Percentiles rank a stretch among this genome's conserved stretches.
Conservation (phyloP, 2,113 vertebrate species). For the Rhadina sibilatrix region DNA sequence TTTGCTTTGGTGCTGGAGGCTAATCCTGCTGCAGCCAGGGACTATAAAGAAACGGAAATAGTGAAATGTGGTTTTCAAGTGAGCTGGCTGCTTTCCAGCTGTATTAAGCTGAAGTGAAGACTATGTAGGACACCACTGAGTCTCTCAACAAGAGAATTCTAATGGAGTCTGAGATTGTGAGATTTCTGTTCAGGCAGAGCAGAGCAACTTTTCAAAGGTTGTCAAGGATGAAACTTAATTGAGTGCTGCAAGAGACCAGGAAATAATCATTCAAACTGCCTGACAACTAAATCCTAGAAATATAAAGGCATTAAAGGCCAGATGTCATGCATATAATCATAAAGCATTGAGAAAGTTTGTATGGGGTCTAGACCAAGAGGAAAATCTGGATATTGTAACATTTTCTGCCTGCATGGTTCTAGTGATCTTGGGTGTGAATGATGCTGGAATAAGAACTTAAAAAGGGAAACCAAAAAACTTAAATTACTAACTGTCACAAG, state of each 20-base stretch:
- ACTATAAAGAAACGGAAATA: background rate
- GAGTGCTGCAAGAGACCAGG: background rate
- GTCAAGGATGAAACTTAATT: slow-evolving; percentile 14
- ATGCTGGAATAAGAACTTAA: background rate
- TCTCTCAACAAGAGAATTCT: background rate
- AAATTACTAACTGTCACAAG: background rate
- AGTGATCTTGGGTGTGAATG: background rate
- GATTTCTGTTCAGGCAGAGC: slow-evolving; percentile 17
- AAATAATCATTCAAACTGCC: slow-evolving; percentile 31
- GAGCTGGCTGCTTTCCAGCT: slow-evolving; percentile 27
- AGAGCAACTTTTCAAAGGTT: slow-evolving; percentile 5
- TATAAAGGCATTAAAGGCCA: background rate
- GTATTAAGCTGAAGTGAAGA: slow-evolving; percentile 8
- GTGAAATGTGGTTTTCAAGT: background rate
- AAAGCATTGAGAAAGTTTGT: background rate
- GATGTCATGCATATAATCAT: background rate
- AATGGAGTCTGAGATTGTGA: slow-evolving; percentile 3
- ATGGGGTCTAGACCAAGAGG: background rate
- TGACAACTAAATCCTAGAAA: slow-evolving; percentile 3
- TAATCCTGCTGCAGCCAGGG: background rate
- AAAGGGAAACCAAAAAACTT: background rate
- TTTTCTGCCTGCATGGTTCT: background rate
- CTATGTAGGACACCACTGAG: background rate
- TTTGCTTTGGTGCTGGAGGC: background rate
- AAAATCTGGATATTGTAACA: background rate